Evolutionary conservation across 2,113 vertebrate genomes (phyloP).

Genomic region (Alethe castanea): DNA sequence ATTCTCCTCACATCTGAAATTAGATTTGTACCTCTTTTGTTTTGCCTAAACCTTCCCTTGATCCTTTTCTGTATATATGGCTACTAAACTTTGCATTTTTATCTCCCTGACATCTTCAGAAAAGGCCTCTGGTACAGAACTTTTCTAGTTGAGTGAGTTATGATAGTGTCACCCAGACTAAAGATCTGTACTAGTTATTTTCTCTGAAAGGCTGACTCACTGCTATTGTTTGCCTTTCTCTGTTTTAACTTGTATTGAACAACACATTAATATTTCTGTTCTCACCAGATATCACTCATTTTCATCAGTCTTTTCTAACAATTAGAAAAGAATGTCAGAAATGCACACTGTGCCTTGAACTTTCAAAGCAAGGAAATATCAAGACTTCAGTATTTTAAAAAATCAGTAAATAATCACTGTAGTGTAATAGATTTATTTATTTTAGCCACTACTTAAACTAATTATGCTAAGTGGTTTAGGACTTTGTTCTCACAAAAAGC

Average conservation of each 20-base stretch:
- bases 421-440: not conserved
- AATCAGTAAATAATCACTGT: not conserved
- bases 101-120: not conserved
- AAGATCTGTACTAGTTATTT: not conserved
- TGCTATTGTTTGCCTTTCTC: not conserved
- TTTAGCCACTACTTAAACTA: not conserved
- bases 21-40: conserved; percentile 22
- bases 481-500: not conserved
- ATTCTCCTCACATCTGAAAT: conserved; percentile 33
- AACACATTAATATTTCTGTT: not conserved
- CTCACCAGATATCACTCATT: not conserved
- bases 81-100: not conserved
- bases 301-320: not conserved
- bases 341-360: not conserved
- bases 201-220: conserved; percentile 18
- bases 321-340: not conserved
- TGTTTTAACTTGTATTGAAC: not conserved
- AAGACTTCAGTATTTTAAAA: not conserved
- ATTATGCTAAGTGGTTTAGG: not conserved
- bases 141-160: not conserved
- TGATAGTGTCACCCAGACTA: conserved; percentile 9
- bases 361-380: not conserved
- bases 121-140: not conserved
- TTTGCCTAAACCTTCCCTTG: not conserved
- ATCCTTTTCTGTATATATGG: not conserved